A percentile compares a stretch with the other conserved stretches of the same genome.
phyloP scores from a whole-genome alignment of 2,888 invertebrate species.

The Halocaridina rubra region DNA sequence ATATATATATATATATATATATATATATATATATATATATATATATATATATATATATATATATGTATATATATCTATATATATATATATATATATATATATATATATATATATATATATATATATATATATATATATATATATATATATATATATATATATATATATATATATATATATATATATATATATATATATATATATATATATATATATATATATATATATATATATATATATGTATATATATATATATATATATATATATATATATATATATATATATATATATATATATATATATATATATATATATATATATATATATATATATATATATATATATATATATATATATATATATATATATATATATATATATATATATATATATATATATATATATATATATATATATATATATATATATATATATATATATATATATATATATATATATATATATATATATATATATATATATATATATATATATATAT shows the following conservation, averaged over 20 bases:
- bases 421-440: too few relatives aligned
- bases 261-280: background rate
- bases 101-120: slow-evolving; percentile 9
- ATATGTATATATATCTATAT: background rate
- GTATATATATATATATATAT: slow-evolving; percentile 1
- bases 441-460: too few relatives aligned
- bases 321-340: slow-evolving; percentile 20
- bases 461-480: too few relatives aligned
- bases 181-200: background rate
- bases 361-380: slow-evolving; percentile 2
- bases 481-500: too few relatives aligned
- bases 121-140: background rate
- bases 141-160: background rate
- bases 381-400: background rate
- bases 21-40: background rate
- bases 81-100: background rate
- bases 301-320: background rate
- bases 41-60: background rate
- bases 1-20: slow-evolving; percentile 1
- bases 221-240: background rate
- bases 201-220: background rate
- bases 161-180: background rate
- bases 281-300: background rate
- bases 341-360: background rate
- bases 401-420: background rate